Base-by-base conservation (phyloP, 2,888 invertebrate species). In the Margaritifera margaritifera region DNA sequence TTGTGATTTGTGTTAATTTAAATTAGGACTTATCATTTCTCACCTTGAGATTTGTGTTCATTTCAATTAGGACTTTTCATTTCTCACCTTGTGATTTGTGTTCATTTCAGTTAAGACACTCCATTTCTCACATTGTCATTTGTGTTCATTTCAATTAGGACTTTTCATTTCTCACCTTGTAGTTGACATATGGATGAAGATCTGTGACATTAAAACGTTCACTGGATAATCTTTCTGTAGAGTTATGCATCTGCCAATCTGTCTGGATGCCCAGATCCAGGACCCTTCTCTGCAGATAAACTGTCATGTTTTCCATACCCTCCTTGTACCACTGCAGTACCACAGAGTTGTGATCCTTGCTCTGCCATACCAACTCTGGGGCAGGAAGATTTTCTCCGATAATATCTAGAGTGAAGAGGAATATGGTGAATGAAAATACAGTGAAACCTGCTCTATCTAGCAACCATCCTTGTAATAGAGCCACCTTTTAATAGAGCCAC, bases 111-210 rank as follows among this genome's bases (percentile, higher is more conserved):
- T 27, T 18, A 20, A 11, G 20, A 25, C 1, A 53, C 19, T 52
- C 53, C 11, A 24, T 25, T 25, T 87, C 92, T 91, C 91, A 97
- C 97, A 92, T 94, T 93, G 88, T 97, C 97, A 87, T 95, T 95
- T 31, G 31, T 8, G 15, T 11, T 42, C 42, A 42, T 42, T 42
- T 42, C 42, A 42, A 42, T 31, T n/a, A 22, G 6, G n/a, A n/a
- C 27, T 55, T 15, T 53, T 42, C 18, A 25, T 27, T 25, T 87
- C 92, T 91, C 91, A 97, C 97, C 92, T 94, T 93, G 88, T 97
- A 97, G 87, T 95, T 95, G 0, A 96, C 95, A 87, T 95, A 97
- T 0, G 97, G 96, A 79, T 94, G 93, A 62, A 97, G 91, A 79
- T 94, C 93, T 77, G 94, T 93, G 15, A 97, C 93, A 42, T 79